These are phyloP conservation scores for Abscondita cerata DNA, from an alignment of 2,888 invertebrate species.

Conservation along the genomic window DNA sequence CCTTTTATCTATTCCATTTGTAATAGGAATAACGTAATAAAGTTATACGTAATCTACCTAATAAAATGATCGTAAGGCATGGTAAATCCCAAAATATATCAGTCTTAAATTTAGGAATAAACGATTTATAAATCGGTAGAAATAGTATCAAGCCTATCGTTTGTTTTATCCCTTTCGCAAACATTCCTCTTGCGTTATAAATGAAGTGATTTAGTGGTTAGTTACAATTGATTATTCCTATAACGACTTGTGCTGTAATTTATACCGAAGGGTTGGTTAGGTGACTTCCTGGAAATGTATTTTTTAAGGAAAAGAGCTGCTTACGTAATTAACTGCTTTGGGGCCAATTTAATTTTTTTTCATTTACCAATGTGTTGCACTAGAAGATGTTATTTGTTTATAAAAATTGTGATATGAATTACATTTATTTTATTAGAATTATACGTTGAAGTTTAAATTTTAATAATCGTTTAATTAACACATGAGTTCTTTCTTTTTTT, in stretches of 20 bases:
- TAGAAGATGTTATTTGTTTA: too few species aligned
- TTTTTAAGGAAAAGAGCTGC: too few species aligned
- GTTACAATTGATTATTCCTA: conserved; percentile 21
- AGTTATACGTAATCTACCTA: conserved; percentile 7
- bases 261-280: too few species aligned
- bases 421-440: too few species aligned
- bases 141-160: conserved; percentile 16
- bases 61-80: conserved; percentile 6
- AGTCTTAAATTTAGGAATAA: conserved; percentile 10
- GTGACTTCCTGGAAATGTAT: too few species aligned
- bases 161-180: conserved; percentile 15
- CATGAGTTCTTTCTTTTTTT: too few species aligned
- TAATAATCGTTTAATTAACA: too few species aligned
- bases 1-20: background rate
- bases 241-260: background rate
- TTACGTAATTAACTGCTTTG: too few species aligned
- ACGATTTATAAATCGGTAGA: conserved; percentile 17
- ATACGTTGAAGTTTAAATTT: too few species aligned
- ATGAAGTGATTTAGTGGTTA: conserved; percentile 17
- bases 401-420: too few species aligned
- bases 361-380: too few species aligned
- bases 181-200: conserved; percentile 9
- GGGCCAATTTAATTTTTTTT: conserved; percentile 21
- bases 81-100: conserved; percentile 3
- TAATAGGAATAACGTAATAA: background rate